These are phyloP conservation scores for Sarcophaga carnaria DNA, from an alignment of 2,888 invertebrate genomes.

Conservation along the genomic window DNA sequence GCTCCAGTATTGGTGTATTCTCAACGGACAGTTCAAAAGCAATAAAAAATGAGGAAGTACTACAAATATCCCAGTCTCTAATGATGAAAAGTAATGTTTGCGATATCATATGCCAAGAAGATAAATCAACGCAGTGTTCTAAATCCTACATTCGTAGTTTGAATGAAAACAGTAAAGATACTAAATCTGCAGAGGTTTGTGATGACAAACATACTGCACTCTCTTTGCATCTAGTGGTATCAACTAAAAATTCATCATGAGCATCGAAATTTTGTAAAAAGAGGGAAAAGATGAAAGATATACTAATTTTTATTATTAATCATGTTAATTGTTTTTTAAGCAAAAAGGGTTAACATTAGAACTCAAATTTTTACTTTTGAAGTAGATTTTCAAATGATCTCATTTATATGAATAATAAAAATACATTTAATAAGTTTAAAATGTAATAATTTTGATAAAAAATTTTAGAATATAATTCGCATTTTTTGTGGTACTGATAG, in stretches of 20 bases:
- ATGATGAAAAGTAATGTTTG: not conserved
- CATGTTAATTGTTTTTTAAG: conserved; percentile 29
- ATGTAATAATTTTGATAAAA: conserved; percentile 40
- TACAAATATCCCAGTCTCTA: conserved; percentile 44
- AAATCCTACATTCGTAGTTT: too few species aligned
- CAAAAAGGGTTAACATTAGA: conserved; percentile 37
- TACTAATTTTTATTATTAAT: conserved; percentile 14
- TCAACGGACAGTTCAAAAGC: not conserved
- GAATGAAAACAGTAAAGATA: not conserved
- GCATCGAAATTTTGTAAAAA: conserved; percentile 8
- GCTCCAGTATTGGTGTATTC: not conserved
- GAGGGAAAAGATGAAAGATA: not conserved
- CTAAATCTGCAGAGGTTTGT: not conserved
- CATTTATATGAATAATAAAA: conserved; percentile 70
- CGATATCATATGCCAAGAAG: not conserved
- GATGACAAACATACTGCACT: conserved; percentile 16
- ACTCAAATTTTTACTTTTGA: conserved; percentile 67
- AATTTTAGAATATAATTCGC: not conserved
- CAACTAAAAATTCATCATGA: conserved; percentile 47
- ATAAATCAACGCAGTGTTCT: not conserved
- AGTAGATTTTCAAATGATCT: conserved; percentile 72
- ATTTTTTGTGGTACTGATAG: not conserved
- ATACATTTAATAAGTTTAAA: conserved; percentile 62
- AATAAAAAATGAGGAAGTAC: conserved; percentile 36
- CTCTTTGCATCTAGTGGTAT: conserved; percentile 43